A percentile compares a stretch with the other conserved stretches of the same genome.
Evolutionary conservation across 2,113 vertebrate genomes (phyloP).

Genomic region (Excalfactoria chinensis): DNA sequence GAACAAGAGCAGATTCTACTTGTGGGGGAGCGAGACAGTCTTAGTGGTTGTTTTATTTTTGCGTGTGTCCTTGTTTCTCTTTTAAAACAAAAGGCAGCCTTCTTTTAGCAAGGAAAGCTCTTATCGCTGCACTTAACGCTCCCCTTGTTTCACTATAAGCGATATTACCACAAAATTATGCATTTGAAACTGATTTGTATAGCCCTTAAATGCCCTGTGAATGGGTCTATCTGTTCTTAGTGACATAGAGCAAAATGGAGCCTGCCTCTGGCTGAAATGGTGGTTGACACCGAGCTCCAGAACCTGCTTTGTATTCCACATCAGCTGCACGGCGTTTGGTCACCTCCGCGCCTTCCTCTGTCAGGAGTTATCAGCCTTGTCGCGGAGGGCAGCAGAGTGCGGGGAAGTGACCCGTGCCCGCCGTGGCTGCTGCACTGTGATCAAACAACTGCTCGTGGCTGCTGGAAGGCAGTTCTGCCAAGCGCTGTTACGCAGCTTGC

Average conservation of each 20-base stretch:
- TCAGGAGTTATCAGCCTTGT: background rate
- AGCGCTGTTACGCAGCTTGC: rapidly evolving
- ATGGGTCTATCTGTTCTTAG: background rate
- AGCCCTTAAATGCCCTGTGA: background rate
- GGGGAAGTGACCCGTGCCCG: background rate
- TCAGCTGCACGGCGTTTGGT: background rate
- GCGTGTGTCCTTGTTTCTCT: background rate
- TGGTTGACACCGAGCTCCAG: background rate
- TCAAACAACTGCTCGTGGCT: background rate
- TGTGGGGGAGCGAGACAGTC: background rate
- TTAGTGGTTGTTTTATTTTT: background rate
- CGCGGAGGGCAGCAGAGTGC: rapidly evolving
- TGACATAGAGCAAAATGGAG: rapidly evolving
- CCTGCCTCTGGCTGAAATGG: background rate
- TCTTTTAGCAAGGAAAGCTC: background rate
- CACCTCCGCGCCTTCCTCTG: background rate
- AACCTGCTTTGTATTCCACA: rapidly evolving
- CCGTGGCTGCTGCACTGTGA: background rate
- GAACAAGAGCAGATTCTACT: background rate
- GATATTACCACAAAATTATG: background rate
- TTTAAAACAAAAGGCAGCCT: background rate
- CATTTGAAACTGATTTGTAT: background rate
- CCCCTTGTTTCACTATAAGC: background rate
- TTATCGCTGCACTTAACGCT: background rate
- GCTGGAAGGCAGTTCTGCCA: background rate